Base-by-base conservation (phyloP, 2,797 vertebrate genomes). In the Ceryle rudis region DNA sequence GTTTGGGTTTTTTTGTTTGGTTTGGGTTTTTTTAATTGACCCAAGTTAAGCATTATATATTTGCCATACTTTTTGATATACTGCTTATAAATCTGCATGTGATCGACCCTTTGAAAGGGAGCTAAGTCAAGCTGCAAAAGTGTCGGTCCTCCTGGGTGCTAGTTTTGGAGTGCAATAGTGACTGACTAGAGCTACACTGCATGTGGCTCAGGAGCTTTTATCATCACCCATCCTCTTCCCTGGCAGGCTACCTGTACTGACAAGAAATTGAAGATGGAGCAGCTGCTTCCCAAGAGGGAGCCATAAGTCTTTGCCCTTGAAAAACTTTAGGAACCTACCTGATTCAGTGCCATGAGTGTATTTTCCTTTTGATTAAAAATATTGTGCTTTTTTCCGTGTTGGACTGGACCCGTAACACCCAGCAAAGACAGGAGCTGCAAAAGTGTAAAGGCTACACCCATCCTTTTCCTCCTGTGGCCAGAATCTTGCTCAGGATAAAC, bases 11-110 rank as follows among this genome's bases (percentile, higher is more conserved):
- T 82, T 91, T 85, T 70, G 87, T 31, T 82, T 25, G 39, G 14
- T 37, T 37, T 37, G 39, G 11, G 11, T 18, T 58, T 73, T 54
- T 69, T 19, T 13, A 90, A 84, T 89, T 70, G 82, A 93, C 62
- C 65, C 87, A 73, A 92, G 26, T 83, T 72, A 91, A 93, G 87
- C 89, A 75, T 91, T 95, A 78, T 26, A 86, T 92, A 3, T 74
- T 71, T 93, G 84, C 88, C 61, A 35, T 90, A 19, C 60, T 58
- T 89, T 47, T 81, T 81, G 90, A 35, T 64, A 31, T 85, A 57
- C 71, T 78, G 73, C 62, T 33, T 91, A 81, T 90, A 89, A 89
- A 70, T 61, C 77, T 79, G 83, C 91, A 88, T 79, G 93, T 66
- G 66, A 2, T 21, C 1, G 19, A 29, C 90, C 73, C 88, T 94